Base-by-base conservation (phyloP, 2,888 invertebrate genomes). In the Uloborus plumipes region DNA sequence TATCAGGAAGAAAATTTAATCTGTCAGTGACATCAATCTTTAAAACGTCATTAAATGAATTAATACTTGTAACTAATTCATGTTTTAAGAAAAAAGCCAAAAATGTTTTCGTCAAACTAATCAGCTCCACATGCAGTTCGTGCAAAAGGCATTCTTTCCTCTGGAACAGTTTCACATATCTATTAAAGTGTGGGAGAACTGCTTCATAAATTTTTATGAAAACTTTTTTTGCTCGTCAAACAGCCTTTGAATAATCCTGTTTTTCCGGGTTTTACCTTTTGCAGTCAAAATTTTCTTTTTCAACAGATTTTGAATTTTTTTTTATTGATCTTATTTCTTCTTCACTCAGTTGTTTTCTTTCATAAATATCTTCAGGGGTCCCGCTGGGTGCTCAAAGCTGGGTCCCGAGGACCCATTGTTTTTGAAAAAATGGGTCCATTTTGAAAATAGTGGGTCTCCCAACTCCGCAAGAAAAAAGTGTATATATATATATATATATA, bases 91-190 rank as follows among this genome's bases (percentile, higher is more conserved):
- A 61, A 61, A 61, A 61, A 2, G 22, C 61, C 1, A 61, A 61
- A 61, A 61, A 61, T n/a, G 22, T 22, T 61, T 61, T 61, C 3
- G 61, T 61, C 31, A 61, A 61, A 22, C 13, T 20, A 26, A 61
- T 1, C 61, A 61, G 1, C 13, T 61, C 15, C 18, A 61, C 61
- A 61, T 20, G 61, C 13, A 61, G 22, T 26, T 26, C 11, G 26
- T 61, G 61, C 26, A 26, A 15, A 61, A 11, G 13, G 16, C 22
- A 26, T 61, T 26, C 61, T 22, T 61, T 26, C 3, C 11, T 15
- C 13, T 26, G 26, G 11, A 61, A 61, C 4, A 11, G 2, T 26
- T 61, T 61, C 2, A 61, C 22, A 61, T 61, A 61, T 3, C 14
- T 26, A 26, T 61, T 61, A 13, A 61, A 61, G 3, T 61, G 61